Base-by-base conservation (phyloP, 1,140 invertebrate species). In the Homalodisca vitripennis region DNA sequence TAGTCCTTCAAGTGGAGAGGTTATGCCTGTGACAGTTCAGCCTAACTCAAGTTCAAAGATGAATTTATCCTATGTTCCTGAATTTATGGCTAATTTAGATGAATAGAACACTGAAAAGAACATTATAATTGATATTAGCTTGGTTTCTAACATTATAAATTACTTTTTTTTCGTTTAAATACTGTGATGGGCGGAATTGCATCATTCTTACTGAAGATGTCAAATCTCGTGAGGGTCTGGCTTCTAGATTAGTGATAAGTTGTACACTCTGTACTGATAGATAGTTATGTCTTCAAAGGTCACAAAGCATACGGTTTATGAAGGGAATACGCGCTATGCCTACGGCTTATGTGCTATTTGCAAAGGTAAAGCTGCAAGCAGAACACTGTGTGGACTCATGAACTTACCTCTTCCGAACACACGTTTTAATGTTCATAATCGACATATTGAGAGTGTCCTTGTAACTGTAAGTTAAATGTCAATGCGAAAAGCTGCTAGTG, bases 331-430 rank as follows among this genome's bases (percentile, higher is more conserved):
- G n/a, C n/a, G n/a, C n/a, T n/a, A n/a, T n/a, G n/a, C n/a, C n/a
- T n/a, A n/a, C n/a, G n/a, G n/a, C n/a, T 17, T 55, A 24, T 20
- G 51, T 55, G 10, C 10, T 60, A 41, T 68, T 24, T 47, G 53
- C 3, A 68, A 60, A 60, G 66, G 66, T 17, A 13, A 63, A 60
- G 27, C 51, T 6, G 47, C 66, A 3, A 30, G 48, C 6, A 3
- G 48, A 26, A 30, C 32, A 62, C 66, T 68, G 2, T 68, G 66
- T 31, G 66, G 22, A 17, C 3, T 68, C 3, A 63, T 68, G 66
- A 60, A 68, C 32, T 41, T 68, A 17, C 48, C 48, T 63, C 22
- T 13, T n/a, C 48, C 26, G 3, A 24, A 41, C 29, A 30, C 12
- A 6, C 26, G 32, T 17, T 68, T 63, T 60, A 12, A 3, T 10